These are phyloP conservation scores for Callopanchax toddi DNA, from an alignment of 2,113 vertebrate genomes.

Conservation along the genomic window DNA sequence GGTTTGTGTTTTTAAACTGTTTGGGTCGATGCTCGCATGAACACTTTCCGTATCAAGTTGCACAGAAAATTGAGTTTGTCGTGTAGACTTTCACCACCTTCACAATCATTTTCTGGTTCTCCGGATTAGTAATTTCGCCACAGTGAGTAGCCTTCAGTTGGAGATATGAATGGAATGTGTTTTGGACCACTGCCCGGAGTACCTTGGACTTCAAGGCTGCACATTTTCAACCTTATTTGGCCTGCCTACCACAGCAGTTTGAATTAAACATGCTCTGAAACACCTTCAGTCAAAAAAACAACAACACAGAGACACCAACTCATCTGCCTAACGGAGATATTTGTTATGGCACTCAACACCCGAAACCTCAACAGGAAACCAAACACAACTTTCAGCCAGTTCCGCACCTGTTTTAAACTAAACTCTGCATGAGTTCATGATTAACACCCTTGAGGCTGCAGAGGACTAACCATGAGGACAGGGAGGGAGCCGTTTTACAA, in stretches of 20 bases:
- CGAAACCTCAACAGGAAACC: constrained; percentile 71
- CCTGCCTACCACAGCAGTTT: neutral
- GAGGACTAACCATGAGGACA: constrained; percentile 9
- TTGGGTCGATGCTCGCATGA: no score
- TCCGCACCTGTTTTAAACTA: constrained; percentile 57
- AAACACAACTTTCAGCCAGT: constrained; percentile 59
- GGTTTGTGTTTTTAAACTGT: no score
- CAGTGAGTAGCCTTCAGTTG: constrained; percentile 46
- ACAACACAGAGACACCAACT: neutral
- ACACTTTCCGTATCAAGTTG: constrained; percentile 11
- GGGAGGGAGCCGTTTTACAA: constrained; percentile 18
- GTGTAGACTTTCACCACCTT: constrained; percentile 27
- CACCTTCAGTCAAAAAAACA: constrained; percentile 6
- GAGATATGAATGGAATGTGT: constrained; percentile 68
- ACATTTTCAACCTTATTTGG: constrained; percentile 37
- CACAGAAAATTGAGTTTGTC: constrained; percentile 29
- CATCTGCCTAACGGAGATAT: constrained; percentile 3
- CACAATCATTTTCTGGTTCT: constrained; percentile 30
- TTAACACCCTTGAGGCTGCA: constrained; percentile 18
- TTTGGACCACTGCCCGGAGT: constrained; percentile 52
- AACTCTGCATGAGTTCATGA: constrained; percentile 47
- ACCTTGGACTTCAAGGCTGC: constrained; percentile 47
- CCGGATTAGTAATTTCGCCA: constrained; percentile 40
- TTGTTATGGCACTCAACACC: constrained; percentile 50
- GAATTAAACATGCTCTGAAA: constrained; percentile 7